Evolutionary conservation across 2,113 vertebrate species (phyloP).

Genomic region (Hoplias malabaricus): DNA sequence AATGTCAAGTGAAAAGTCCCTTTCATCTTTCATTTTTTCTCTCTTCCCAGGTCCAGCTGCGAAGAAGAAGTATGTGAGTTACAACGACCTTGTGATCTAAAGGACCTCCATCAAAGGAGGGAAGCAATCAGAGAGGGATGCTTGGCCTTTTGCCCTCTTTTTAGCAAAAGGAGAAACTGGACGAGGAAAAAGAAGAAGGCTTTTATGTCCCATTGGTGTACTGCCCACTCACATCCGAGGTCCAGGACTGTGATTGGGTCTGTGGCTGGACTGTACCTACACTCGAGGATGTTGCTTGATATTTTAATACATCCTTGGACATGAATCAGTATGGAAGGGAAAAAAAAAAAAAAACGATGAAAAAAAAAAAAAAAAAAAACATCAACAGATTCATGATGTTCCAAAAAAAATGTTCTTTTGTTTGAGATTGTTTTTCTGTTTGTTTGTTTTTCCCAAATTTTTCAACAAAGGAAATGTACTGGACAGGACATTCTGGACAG

Average conservation of each 20-base stretch:
- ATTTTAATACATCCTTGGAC: constrained; percentile 23
- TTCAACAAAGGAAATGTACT: neutral
- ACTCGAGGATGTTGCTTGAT: neutral
- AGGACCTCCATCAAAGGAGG: constrained; percentile 54
- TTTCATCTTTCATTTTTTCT: constrained; percentile 17
- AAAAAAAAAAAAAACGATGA: neutral
- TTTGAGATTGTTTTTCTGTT: constrained; percentile 16
- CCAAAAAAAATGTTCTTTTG: constrained; percentile 1
- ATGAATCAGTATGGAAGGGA: neutral
- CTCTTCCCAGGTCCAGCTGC: constrained; percentile 83
- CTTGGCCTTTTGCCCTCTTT: constrained; percentile 39
- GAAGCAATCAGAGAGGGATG: constrained; percentile 62
- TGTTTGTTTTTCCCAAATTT: neutral
- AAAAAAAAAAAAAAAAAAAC: constrained; percentile 3
- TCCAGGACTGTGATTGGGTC: constrained; percentile 7
- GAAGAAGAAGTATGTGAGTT: constrained; percentile 93
- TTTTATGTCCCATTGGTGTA: constrained; percentile 32
- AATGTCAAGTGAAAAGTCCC: neutral
- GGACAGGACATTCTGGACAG: neutral
- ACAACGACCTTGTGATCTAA: constrained; percentile 93
- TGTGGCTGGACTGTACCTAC: constrained; percentile 20
- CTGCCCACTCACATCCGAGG: constrained; percentile 26
- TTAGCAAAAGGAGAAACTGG: constrained; percentile 28
- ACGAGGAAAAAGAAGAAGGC: constrained; percentile 10
- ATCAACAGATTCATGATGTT: neutral